phyloP scores from a whole-genome alignment of 1,140 invertebrate genomes.

The Drosophila ananassae region DNA sequence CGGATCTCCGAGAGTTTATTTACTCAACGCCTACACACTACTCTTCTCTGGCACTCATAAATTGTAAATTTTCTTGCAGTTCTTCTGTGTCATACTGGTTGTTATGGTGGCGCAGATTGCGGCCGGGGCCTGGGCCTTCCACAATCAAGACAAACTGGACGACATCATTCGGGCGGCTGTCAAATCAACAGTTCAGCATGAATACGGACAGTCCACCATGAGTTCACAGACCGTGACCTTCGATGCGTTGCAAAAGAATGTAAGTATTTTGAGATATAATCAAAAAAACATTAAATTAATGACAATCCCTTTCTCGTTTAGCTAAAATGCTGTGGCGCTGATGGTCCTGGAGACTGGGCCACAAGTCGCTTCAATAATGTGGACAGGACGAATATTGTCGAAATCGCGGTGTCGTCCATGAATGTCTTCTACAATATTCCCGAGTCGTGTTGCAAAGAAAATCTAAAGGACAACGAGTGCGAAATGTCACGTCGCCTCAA shows the following conservation, averaged over 20 bases:
- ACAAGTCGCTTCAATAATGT: conserved; percentile 86
- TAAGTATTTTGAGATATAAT: conserved; percentile 69
- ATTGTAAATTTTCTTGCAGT: conserved; percentile 85
- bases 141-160: conserved; percentile 88
- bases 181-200: conserved; percentile 88
- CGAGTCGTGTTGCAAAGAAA: conserved; percentile 86
- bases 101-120: conserved; percentile 92
- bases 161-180: conserved; percentile 87
- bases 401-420: conserved; percentile 78
- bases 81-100: conserved; percentile 90
- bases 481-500: conserved; percentile 84
- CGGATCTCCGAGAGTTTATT: conserved; percentile 34
- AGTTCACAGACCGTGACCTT: conserved; percentile 87
- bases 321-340: conserved; percentile 90
- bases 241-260: conserved; percentile 88
- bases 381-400: conserved; percentile 76
- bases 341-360: conserved; percentile 89
- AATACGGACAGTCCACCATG: conserved; percentile 87
- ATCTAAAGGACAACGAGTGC: conserved; percentile 84
- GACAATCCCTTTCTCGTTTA: conserved; percentile 52
- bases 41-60: conserved; percentile 56
- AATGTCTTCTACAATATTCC: conserved; percentile 86
- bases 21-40: conserved; percentile 18
- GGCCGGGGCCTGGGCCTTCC: conserved; percentile 89
- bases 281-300: not conserved